Percentiles rank a stretch among this genome's conserved stretches.
Conservation (phyloP, 2,888 invertebrate genomes). For the Diadegma fenestrale region DNA sequence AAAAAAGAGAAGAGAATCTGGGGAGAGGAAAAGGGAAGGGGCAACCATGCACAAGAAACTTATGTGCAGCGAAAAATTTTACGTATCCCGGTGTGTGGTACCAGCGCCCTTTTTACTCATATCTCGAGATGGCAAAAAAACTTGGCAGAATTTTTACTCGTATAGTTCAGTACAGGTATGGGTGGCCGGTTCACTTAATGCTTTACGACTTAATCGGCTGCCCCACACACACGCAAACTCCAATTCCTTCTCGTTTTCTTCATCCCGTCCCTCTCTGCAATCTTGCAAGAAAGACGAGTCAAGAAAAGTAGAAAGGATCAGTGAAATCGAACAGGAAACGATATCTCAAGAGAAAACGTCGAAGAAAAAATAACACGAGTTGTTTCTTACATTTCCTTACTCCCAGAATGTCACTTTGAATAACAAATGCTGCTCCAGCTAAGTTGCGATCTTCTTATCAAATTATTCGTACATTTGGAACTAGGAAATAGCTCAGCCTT, state of each 20-base stretch:
- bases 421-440: slow-evolving; percentile 39
- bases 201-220: slow-evolving; percentile 66
- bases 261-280: background rate
- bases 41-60: slow-evolving; percentile 19
- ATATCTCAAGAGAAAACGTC: slow-evolving; percentile 3
- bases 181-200: slow-evolving; percentile 55
- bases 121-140: slow-evolving; percentile 1
- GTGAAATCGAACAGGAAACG: background rate
- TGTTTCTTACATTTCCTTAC: background rate
- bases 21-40: background rate
- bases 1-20: background rate
- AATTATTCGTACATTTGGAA: slow-evolving; percentile 51
- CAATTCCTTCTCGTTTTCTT: slow-evolving; percentile 15
- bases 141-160: slow-evolving; percentile 28
- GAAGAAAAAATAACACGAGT: slow-evolving; percentile 14
- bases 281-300: slow-evolving; percentile 28
- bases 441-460: slow-evolving; percentile 41
- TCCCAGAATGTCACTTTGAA: background rate
- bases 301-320: slow-evolving; percentile 48
- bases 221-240: slow-evolving; percentile 18
- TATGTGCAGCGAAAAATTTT: slow-evolving; percentile 4
- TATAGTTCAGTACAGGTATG: slow-evolving; percentile 36
- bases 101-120: slow-evolving; percentile 33
- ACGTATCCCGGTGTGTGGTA: slow-evolving; percentile 13
- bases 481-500: slow-evolving; percentile 43